Percentiles rank a stretch among this genome's conserved stretches.
These are phyloP conservation scores for Sebastiscus tertius DNA, from an alignment of 2,797 vertebrate species.

Conservation along the genomic window DNA sequence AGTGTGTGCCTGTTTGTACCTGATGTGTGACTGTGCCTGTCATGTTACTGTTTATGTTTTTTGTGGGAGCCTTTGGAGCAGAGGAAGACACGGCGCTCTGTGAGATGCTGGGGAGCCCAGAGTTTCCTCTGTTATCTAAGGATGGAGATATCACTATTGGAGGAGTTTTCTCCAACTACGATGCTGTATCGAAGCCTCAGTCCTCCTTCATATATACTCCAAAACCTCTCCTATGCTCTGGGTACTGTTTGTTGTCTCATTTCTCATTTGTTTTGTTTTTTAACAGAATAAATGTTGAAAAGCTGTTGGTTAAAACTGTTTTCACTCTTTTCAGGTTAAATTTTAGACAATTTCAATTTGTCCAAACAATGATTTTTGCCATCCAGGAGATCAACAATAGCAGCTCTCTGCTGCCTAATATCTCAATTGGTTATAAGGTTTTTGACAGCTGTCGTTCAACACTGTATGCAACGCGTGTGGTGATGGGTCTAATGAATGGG, in stretches of 20 bases:
- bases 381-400: slow-evolving; percentile 85
- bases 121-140: slow-evolving; percentile 75
- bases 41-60: slow-evolving; percentile 61
- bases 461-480: slow-evolving; percentile 69
- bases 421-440: slow-evolving; percentile 80
- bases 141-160: slow-evolving; percentile 79
- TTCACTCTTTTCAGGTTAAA: slow-evolving; percentile 66
- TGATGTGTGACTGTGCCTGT: slow-evolving; percentile 38
- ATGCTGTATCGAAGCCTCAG: slow-evolving; percentile 8
- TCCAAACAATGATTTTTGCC: slow-evolving; percentile 84
- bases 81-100: slow-evolving; percentile 61
- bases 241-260: slow-evolving; percentile 56
- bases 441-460: slow-evolving; percentile 81
- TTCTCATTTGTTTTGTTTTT: neutral
- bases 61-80: slow-evolving; percentile 50
- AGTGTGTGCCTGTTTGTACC: neutral
- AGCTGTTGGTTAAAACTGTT: neutral
- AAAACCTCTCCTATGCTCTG: slow-evolving; percentile 71
- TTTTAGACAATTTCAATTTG: slow-evolving; percentile 81
- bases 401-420: slow-evolving; percentile 74
- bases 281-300: neutral
- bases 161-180: slow-evolving; percentile 68
- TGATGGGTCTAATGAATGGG: slow-evolving; percentile 78
- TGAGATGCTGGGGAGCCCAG: slow-evolving; percentile 68
- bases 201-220: slow-evolving; percentile 69